Evolutionary conservation across 30 jellyfish, hydroid and myxozoan genomes (phyloP).

Genomic region (Hydractinia symbiolongicarpus): DNA sequence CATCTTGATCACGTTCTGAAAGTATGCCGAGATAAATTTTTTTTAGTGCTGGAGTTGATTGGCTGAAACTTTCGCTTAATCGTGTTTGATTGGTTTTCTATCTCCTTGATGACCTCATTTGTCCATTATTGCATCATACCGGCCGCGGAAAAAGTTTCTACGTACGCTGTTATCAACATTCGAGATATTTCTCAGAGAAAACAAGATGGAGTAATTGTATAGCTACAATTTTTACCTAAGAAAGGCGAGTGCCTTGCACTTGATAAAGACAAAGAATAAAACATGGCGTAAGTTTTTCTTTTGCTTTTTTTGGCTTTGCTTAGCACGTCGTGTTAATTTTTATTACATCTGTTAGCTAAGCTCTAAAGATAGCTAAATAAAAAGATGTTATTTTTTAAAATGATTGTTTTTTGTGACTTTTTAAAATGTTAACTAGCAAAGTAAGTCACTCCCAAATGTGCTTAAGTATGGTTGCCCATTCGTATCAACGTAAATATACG

Average conservation of each 20-base stretch:
- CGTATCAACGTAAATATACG: too few species aligned
- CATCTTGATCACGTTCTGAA: too few species aligned
- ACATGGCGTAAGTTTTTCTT: slow-evolving; percentile 54
- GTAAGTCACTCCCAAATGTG: too few species aligned
- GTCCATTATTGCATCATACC: slow-evolving; percentile 9
- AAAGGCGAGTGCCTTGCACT: slow-evolving; percentile 10
- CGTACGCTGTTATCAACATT: slow-evolving; percentile 5
- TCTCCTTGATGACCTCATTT: background rate
- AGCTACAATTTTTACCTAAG: background rate
- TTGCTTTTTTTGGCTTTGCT: background rate
- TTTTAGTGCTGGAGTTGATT: background rate
- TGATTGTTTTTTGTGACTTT: too few species aligned
- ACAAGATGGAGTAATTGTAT: background rate
- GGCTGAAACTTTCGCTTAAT: background rate
- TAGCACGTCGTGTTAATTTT: background rate
- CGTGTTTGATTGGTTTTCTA: background rate
- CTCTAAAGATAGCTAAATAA: too few species aligned
- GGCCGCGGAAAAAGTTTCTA: background rate
- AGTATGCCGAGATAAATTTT: too few species aligned
- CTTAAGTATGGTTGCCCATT: too few species aligned
- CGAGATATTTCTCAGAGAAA: background rate
- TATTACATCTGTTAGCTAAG: too few species aligned
- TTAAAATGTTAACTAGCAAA: too few species aligned
- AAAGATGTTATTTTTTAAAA: too few species aligned
- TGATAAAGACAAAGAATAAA: background rate